Base-by-base conservation (phyloP, 2,888 invertebrate genomes). In the Cybosia mesomella region DNA sequence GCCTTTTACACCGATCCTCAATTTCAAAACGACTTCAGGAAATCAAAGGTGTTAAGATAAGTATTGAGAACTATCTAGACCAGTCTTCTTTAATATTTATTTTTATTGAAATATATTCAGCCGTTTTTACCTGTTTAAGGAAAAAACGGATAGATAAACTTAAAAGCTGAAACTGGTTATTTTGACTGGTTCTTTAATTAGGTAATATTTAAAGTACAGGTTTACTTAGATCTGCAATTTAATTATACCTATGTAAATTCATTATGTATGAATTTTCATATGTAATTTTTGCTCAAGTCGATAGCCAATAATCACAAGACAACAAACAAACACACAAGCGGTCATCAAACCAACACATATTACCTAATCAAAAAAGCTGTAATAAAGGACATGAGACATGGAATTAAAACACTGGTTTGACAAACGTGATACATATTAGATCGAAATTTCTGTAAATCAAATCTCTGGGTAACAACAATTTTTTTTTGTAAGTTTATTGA, bases 141-240 rank as follows among this genome's bases (percentile, higher is more conserved):
- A 55, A 11, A 13, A 55, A 24, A 55, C 24, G 13, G 55, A 24
- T 55, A 55, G 22, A 24, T 24, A 55, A 55, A 55, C 22, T 55
- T 11, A 24, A 55, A 22, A 22, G 11, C 24, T 55, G 55, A 55
- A 22, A 22, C 21, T 55, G 2, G 55, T 21, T 55, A 22, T 22
- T 4, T 4, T 21, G 11, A 53, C n/a, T 8, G 9, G 21, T 22
- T 53, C 9, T 13, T 39, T 65, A 36, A 28, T 21, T 49, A 49
- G 28, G 21, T 34, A 32, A 21, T 34, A 39, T 21, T 24, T 43
- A 55, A 24, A 9, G 55, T 55, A 55, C 55, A 24, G 22, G 55
- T 55, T 55, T 55, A 55, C 55, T 55, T 55, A 55, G 55, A 13
- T 55, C 24, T 55, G 13, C 11, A 55, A 24, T 24, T 55, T 55